Conservation (phyloP, 2,888 invertebrate genomes). For the Cotesia congregata region DNA sequence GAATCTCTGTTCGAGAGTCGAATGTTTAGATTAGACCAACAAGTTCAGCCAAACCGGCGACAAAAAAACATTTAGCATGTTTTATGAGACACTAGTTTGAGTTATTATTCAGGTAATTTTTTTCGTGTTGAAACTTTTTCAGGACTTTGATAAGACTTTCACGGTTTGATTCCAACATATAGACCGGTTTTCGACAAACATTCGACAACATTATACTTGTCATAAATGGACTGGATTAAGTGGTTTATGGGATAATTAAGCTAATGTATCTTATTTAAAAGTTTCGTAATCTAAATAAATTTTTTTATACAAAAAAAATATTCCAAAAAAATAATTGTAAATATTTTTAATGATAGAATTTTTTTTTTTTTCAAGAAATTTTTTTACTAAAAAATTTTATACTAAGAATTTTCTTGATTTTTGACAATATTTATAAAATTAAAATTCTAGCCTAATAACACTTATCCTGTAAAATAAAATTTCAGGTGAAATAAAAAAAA, state of each 20-base stretch:
- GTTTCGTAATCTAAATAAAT: not conserved
- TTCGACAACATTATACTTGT: not conserved
- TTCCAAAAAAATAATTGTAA: no score
- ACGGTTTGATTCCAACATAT: not conserved
- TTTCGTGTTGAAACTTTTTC: not conserved
- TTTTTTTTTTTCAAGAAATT: no score
- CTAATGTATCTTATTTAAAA: not conserved
- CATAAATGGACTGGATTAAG: not conserved
- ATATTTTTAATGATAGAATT: no score
- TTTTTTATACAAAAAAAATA: no score
- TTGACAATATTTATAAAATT: not conserved
- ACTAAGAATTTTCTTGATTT: not conserved
- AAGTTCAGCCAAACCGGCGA: not conserved
- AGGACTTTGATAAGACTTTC: not conserved
- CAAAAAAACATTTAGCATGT: not conserved
- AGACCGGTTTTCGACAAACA: not conserved
- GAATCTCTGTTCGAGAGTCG: not conserved
- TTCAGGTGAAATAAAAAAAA: no score
- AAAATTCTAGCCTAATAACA: no score
- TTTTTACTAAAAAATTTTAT: no score
- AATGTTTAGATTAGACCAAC: not conserved
- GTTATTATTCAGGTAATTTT: not conserved
- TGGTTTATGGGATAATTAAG: not conserved
- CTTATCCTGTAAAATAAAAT: no score
- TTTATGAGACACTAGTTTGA: slow-evolving; percentile 1